Conservation (phyloP, 2,797 vertebrate genomes). For the Argentina silus region DNA sequence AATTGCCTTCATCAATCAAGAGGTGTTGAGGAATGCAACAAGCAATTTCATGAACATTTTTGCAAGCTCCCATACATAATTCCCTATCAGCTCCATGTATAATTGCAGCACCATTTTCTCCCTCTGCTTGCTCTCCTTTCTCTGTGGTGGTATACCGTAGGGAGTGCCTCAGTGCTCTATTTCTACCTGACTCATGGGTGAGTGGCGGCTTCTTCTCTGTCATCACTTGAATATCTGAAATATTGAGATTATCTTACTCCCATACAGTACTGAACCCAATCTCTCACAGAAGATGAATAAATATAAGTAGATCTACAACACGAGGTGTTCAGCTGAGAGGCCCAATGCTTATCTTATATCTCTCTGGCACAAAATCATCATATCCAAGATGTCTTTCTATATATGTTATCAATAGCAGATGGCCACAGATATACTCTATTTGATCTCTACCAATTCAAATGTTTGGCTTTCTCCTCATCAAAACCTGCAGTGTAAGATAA, state of each 20-base stretch:
- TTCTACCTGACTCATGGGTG: conserved; percentile 9
- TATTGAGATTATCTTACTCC: too few relatives aligned
- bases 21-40: conserved; percentile 69
- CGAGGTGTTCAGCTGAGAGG: too few relatives aligned
- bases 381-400: too few relatives aligned
- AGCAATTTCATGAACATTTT: conserved; percentile 67
- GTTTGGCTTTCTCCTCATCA: not conserved
- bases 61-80: conserved; percentile 64
- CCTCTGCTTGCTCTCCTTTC: conserved; percentile 33
- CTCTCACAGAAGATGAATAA: too few relatives aligned
- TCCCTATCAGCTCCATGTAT: conserved; percentile 57
- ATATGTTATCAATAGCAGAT: too few relatives aligned
- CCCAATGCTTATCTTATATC: too few relatives aligned
- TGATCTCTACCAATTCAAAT: not conserved
- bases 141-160: conserved; percentile 23
- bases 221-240: too few relatives aligned
- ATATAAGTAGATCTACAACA: too few relatives aligned
- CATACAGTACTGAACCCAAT: too few relatives aligned
- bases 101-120: conserved; percentile 42
- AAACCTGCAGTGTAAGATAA: not conserved
- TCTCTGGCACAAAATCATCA: too few relatives aligned
- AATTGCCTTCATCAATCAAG: conserved; percentile 79
- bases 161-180: conserved; percentile 34
- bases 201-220: too few relatives aligned
- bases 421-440: not conserved